Evolutionary conservation across 1,140 invertebrate species (phyloP).

Genomic region (Orchestia grillus): DNA sequence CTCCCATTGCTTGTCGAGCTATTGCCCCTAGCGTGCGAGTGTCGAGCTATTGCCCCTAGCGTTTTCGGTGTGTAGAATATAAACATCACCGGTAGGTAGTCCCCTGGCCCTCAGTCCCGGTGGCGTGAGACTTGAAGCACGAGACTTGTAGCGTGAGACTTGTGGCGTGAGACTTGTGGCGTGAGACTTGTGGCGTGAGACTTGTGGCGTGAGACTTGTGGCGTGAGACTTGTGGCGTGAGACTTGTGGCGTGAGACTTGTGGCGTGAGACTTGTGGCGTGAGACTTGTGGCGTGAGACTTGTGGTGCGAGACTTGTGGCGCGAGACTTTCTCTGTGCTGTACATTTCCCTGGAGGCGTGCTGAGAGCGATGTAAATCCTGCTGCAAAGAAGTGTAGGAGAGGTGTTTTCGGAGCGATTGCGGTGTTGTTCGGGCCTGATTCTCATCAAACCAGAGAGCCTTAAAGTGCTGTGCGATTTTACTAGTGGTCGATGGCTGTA

Average conservation of each 20-base stretch:
- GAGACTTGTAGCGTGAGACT: too few species aligned
- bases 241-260: too few species aligned
- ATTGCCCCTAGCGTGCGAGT: background rate
- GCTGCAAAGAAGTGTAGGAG: background rate
- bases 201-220: too few species aligned
- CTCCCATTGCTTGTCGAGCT: too few species aligned
- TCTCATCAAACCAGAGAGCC: background rate
- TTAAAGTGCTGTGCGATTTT: background rate
- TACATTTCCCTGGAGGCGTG: background rate
- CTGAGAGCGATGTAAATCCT: background rate
- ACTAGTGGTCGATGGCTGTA: too few species aligned
- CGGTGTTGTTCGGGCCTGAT: background rate
- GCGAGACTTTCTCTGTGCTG: background rate
- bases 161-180: too few species aligned
- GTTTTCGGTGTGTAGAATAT: background rate
- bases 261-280: too few species aligned
- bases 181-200: too few species aligned
- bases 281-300: too few species aligned
- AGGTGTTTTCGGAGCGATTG: background rate
- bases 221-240: too few species aligned
- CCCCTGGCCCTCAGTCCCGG: too few species aligned
- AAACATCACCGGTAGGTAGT: background rate
- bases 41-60: background rate
- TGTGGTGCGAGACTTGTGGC: background rate
- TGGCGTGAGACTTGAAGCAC: too few species aligned